Evolutionary conservation across 2,888 invertebrate genomes (phyloP), one percentile per base, ranked within the genome.

Genomic region (Timema podura): DNA sequence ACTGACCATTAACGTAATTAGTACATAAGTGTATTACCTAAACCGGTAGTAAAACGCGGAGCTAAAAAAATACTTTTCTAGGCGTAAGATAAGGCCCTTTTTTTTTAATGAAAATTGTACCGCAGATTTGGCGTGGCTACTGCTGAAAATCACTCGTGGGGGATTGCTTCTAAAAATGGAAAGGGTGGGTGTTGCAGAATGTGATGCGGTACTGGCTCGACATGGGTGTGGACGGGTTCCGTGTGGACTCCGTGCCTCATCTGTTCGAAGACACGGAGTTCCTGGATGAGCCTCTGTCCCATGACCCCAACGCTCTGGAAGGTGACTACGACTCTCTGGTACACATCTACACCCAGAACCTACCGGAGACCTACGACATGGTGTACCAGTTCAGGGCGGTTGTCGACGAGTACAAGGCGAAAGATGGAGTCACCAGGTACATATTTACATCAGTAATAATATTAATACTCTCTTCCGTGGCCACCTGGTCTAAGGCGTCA

Each of bases 241-340:
- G 95, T 75, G 85, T 96, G 57, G 92, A 93, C 77, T 92, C 93
- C 2, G 85, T 92, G 11, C 83, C 84, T 6, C 88, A 87, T 80
- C 78, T 90, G 54, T 89, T 86, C 73, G 91, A 91, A 80, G 83
- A 81, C 48, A 84, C 84, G 11, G 73, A 79, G 68, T 81, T 84
- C 54, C 80, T 80, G 0, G 85, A 90, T 78, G 90, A 89, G 78
- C 88, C 87, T 3, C 73, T 79, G n/a, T 82, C 84, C 57, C 83
- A 30, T 30, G 30, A 30, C 2, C 74, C 78, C 5, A 79, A 79
- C 1, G 77, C 79, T 30, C 71, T 68, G 9, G 82, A 85, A 0
- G 81, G 84, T 16, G 85, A 85, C 73, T 83, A 86, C 6, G 83
- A 82, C 0, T 88, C 86, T 72, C 84, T 87, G 0, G 73, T 84